Evolutionary conservation across 1,140 invertebrate species (phyloP), one percentile per base, ranked within the genome.

Genomic region (Amphibalanus amphitrite): DNA sequence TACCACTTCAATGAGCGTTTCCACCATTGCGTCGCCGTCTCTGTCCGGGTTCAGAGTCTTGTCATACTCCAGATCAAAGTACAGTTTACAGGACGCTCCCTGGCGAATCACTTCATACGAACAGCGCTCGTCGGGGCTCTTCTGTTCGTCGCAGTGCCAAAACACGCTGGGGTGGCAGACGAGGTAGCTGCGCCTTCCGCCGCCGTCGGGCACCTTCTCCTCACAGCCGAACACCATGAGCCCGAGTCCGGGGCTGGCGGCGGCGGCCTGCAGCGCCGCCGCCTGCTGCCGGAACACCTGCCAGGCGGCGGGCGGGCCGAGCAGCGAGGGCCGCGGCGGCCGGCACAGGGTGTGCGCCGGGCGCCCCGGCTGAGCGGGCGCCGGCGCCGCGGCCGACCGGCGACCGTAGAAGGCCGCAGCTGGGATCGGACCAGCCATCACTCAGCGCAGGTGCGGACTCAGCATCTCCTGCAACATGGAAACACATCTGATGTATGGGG

Each of bases 61-160:
- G 1, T 78, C 72, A 76, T 82, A 89, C 79, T 89, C 88, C 17
- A 89, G 79, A 77, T 89, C 88, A 78, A 89, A 86, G 77, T 89
- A 89, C 25, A 88, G 78, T 76, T 86, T 86, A 74, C 86, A 86
- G 1, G 83, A 84, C 38, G 78, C 74, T 74, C 81, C 78, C 80
- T 85, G 82, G 47, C 80, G 78, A 70, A 88, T 87, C n/a, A 88
- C 80, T 81, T 87, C 86, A 77, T 87, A 88, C 3, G 83, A 80
- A 74, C 82, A 83, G 74, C 82, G 79, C 28, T 79, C 67, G 59
- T 82, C 76, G 0, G 74, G 69, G 20, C 74, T 70, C 69, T 78
- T 78, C 71, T 78, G 76, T 70, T 70, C 74, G 71, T 83, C 81
- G 74, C 82, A 79, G 73, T 78, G 77, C 84, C 85, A 87, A 76